Evolutionary conservation across 64 coral and sea anemone species (phyloP).

Genomic region (Anthopleura sola): DNA sequence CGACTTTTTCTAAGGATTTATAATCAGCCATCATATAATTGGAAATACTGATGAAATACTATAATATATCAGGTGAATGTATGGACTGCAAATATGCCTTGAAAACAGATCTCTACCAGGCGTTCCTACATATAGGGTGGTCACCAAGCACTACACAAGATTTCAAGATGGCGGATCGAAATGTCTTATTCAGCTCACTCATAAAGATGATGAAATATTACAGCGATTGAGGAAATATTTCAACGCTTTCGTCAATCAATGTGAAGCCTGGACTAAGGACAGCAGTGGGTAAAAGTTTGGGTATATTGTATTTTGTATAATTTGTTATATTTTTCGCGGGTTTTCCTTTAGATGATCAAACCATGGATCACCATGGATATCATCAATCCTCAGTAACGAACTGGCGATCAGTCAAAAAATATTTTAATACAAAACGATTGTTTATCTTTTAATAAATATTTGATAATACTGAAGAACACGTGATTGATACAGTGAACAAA

Average conservation of each 20-base stretch:
- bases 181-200: not conserved
- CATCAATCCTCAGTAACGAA: too few relatives aligned
- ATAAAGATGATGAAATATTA: not conserved
- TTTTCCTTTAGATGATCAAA: not conserved
- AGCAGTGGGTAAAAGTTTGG: conserved; percentile 75
- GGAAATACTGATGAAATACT: too few relatives aligned
- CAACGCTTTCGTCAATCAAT: not conserved
- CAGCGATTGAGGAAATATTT: not conserved
- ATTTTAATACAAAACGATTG: too few relatives aligned
- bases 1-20: too few relatives aligned
- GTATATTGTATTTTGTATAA: not conserved
- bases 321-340: not conserved
- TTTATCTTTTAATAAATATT: too few relatives aligned
- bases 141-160: not conserved
- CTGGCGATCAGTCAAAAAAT: not conserved
- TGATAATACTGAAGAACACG: too few relatives aligned
- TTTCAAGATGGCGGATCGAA: conserved; percentile 56
- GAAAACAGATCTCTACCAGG: conserved; percentile 22
- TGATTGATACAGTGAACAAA: too few relatives aligned
- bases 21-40: not conserved
- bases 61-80: too few relatives aligned
- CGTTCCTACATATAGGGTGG: conserved; percentile 1
- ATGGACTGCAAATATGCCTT: too few relatives aligned
- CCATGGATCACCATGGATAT: too few relatives aligned
- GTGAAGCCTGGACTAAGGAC: conserved; percentile 98